Percentiles rank a stretch among this genome's conserved stretches.
Conservation (phyloP, 2,888 invertebrate genomes). For the Blera fallax region DNA sequence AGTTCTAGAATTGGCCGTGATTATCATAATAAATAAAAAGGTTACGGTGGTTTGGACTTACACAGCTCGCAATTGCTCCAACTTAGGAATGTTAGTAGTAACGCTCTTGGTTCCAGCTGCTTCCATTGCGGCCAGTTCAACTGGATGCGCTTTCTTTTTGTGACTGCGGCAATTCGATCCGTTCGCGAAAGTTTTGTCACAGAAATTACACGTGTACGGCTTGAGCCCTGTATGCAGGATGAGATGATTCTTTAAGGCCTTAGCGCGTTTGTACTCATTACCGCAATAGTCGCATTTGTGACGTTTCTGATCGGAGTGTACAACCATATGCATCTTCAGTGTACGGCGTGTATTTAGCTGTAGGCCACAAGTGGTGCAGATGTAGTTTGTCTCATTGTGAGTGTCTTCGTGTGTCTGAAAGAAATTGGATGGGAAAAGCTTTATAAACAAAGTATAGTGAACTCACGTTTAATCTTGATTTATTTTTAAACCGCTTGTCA, state of each 20-base stretch:
- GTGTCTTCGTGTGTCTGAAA: constrained; percentile 78
- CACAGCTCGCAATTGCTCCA: constrained; percentile 79
- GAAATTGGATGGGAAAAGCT: background rate
- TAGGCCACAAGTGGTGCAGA: constrained; percentile 79
- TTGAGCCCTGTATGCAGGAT: constrained; percentile 81
- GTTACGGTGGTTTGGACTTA: constrained; percentile 70
- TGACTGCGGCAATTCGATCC: constrained; percentile 81
- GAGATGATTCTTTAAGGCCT: constrained; percentile 80
- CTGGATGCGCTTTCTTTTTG: constrained; percentile 80
- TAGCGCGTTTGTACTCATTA: constrained; percentile 80
- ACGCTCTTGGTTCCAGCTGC: constrained; percentile 78
- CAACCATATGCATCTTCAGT: constrained; percentile 78
- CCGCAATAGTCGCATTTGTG: constrained; percentile 80
- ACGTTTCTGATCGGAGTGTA: constrained; percentile 80
- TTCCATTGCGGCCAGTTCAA: constrained; percentile 80
- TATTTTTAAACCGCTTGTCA: constrained; percentile 79
- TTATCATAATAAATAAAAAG: background rate
- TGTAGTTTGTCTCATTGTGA: constrained; percentile 79
- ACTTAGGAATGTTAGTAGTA: constrained; percentile 78
- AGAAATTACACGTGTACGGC: constrained; percentile 81
- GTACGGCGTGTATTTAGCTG: constrained; percentile 79
- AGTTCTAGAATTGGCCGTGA: background rate
- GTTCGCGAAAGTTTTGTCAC: constrained; percentile 80
- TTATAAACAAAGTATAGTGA: background rate
- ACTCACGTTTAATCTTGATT: constrained; percentile 76